These are phyloP conservation scores for Salmo trutta DNA, from an alignment of 2,797 vertebrate genomes.

Conservation along the genomic window DNA sequence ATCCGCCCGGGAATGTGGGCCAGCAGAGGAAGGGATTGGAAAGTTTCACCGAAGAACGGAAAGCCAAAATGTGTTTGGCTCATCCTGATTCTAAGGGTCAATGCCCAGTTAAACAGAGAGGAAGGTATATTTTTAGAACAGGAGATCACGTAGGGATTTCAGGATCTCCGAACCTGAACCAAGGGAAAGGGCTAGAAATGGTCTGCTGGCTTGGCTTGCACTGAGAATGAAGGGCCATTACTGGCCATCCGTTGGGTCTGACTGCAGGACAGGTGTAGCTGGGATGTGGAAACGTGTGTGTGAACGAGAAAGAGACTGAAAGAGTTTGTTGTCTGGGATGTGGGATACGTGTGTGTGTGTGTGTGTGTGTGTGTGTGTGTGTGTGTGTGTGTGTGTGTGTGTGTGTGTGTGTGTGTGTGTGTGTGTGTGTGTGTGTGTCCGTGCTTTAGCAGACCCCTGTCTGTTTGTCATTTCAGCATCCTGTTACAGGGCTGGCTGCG, in stretches of 20 bases:
- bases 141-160: constrained; percentile 14
- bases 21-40: constrained; percentile 5
- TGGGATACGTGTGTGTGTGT: constrained; percentile 10
- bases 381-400: constrained; percentile 17
- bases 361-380: constrained; percentile 16
- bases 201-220: not conserved
- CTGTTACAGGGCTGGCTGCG: constrained; percentile 6
- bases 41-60: not conserved
- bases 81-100: constrained; percentile 9
- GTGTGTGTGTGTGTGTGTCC: constrained; percentile 15
- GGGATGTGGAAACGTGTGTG: not conserved
- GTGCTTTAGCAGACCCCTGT: not conserved
- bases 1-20: not conserved
- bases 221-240: not conserved
- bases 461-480: constrained; percentile 16
- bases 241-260: not conserved
- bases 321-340: constrained; percentile 9
- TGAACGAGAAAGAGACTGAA: not conserved
- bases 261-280: constrained; percentile 7
- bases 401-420: constrained; percentile 17
- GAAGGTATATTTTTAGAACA: constrained; percentile 25
- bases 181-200: not conserved
- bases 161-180: constrained; percentile 3
- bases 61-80: constrained; percentile 12
- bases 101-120: constrained; percentile 10